A percentile compares a stretch with the other conserved stretches of the same genome.
phyloP scores from a whole-genome alignment of 2,888 invertebrate genomes.

The Gerris lacustris region DNA sequence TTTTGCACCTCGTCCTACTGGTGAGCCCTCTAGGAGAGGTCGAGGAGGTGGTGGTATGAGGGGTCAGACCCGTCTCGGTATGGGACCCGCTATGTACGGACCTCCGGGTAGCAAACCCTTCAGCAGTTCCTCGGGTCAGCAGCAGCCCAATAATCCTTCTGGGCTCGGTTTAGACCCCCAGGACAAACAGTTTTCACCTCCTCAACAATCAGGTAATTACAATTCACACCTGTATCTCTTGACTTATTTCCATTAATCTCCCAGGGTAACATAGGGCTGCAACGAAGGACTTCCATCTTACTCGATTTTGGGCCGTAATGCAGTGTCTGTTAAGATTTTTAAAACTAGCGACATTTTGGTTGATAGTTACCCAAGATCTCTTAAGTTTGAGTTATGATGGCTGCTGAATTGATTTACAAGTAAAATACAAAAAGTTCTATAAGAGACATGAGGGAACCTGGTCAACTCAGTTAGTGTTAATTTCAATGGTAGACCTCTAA shows the following conservation, averaged over 20 bases:
- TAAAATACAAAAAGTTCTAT: too few species aligned
- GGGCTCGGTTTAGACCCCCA: not conserved
- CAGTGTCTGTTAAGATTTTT: too few species aligned
- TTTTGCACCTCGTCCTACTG: slow-evolving; percentile 59
- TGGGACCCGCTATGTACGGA: slow-evolving; percentile 34
- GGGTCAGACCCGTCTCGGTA: slow-evolving; percentile 40
- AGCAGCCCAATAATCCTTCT: slow-evolving; percentile 9
- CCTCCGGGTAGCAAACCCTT: slow-evolving; percentile 34
- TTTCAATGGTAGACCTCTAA: too few species aligned
- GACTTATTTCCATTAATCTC: not conserved
- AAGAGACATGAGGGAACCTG: too few species aligned
- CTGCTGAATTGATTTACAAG: too few species aligned
- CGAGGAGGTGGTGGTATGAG: slow-evolving; percentile 36
- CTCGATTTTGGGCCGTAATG: too few species aligned
- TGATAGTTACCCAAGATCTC: too few species aligned
- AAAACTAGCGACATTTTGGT: too few species aligned
- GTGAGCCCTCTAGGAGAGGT: slow-evolving; percentile 78
- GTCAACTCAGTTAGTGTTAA: too few species aligned
- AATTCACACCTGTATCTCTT: not conserved
- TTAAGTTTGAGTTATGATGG: too few species aligned
- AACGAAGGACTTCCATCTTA: too few species aligned
- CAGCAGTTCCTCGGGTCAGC: slow-evolving; percentile 16
- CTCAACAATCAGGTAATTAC: not conserved
- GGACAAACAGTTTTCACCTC: not conserved
- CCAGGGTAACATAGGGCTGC: too few species aligned